These are phyloP conservation scores for Nixonia krombeini DNA, from an alignment of 1,140 invertebrate genomes.

Conservation along the genomic window DNA sequence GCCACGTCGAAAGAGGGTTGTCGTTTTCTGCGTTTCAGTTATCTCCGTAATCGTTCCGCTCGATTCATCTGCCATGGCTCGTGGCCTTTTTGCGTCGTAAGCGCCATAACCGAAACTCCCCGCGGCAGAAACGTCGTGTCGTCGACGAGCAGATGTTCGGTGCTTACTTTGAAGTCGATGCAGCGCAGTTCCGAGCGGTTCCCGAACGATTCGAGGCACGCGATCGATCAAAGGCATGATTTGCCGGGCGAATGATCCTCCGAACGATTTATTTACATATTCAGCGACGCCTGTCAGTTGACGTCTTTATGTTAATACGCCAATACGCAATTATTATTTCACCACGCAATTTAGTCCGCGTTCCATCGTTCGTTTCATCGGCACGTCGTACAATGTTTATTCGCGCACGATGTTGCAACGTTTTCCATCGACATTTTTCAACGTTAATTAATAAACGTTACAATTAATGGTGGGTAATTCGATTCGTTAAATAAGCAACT, in stretches of 20 bases:
- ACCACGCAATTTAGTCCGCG: no score
- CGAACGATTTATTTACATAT: conserved; percentile 30
- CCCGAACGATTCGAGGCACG: conserved; percentile 36
- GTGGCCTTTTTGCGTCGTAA: conserved; percentile 20
- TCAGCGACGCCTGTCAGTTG: conserved; percentile 39
- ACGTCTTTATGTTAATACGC: conserved; percentile 42
- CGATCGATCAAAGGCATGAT: conserved; percentile 38
- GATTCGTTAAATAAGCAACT: no score
- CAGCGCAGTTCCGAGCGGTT: conserved; percentile 15
- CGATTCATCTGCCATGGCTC: no score
- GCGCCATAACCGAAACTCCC: background rate
- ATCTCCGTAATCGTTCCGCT: no score
- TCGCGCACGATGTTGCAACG: no score
- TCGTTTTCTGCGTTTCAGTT: no score
- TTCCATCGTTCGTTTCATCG: no score
- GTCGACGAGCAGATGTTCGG: conserved; percentile 39
- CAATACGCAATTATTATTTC: background rate
- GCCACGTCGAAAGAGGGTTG: no score
- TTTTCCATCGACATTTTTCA: no score
- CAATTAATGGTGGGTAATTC: no score
- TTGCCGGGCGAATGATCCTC: conserved; percentile 24
- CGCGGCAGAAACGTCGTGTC: conserved; percentile 2
- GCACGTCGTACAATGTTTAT: no score
- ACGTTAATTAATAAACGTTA: no score
- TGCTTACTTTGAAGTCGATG: conserved; percentile 36